Evolutionary conservation across 2,113 vertebrate genomes (phyloP).

Genomic region (Amazona guildingii): DNA sequence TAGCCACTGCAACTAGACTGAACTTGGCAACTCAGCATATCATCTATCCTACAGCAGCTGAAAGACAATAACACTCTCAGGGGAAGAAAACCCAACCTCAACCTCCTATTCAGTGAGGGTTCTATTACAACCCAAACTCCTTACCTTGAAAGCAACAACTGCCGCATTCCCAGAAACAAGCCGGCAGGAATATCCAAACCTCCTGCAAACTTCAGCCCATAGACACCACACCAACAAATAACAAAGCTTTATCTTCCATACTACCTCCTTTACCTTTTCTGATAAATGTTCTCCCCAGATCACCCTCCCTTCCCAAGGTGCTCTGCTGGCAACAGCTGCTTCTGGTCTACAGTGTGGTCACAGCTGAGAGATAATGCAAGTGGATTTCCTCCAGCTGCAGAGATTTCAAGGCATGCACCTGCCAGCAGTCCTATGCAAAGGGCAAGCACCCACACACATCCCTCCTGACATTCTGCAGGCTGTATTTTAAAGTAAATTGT

Average conservation of each 20-base stretch:
- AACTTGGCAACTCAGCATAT: not conserved
- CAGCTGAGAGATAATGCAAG: not conserved
- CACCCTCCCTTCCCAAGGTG: not conserved
- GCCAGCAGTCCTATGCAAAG: not conserved
- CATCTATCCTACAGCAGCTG: not conserved
- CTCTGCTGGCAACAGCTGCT: not conserved
- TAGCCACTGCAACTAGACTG: accelerated
- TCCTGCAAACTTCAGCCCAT: accelerated
- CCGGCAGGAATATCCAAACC: accelerated
- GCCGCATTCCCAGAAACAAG: accelerated
- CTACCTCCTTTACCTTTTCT: not conserved
- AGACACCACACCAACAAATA: accelerated
- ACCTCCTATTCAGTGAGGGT: accelerated
- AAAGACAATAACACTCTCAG: accelerated
- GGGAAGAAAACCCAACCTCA: accelerated
- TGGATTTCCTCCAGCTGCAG: not conserved
- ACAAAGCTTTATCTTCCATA: accelerated
- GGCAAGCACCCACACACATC: not conserved
- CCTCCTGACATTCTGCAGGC: not conserved
- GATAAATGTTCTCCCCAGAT: not conserved
- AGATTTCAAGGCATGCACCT: not conserved
- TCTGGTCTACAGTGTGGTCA: not conserved
- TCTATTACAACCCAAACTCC: not conserved
- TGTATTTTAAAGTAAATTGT: not conserved
- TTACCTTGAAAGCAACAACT: not conserved